Evolutionary conservation across 1,140 invertebrate genomes (phyloP).

Genomic region (Drepana arcuata): DNA sequence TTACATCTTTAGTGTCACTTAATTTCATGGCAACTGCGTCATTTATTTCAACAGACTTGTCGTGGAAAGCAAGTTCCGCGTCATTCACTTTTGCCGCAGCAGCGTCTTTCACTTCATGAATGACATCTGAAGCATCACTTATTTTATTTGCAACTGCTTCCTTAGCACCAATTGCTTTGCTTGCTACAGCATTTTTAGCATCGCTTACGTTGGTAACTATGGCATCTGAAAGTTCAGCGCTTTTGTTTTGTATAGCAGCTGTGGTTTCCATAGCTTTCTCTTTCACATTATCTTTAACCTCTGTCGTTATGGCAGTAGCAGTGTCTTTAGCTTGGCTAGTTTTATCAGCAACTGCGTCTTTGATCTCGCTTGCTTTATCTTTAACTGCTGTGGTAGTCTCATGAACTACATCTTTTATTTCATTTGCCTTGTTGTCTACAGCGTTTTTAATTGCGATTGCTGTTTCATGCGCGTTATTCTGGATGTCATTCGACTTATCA

Average conservation of each 20-base stretch:
- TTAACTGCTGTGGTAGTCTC: background rate
- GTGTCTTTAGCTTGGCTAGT: slow-evolving; percentile 4
- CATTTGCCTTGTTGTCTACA: slow-evolving; percentile 11
- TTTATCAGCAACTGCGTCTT: slow-evolving; percentile 7
- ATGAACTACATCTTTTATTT: slow-evolving; percentile 1
- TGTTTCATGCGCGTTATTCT: slow-evolving; percentile 14
- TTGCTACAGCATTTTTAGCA: slow-evolving; percentile 9
- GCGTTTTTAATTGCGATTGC: slow-evolving; percentile 13
- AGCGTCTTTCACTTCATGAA: slow-evolving; percentile 2
- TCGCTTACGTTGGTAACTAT: slow-evolving; percentile 8
- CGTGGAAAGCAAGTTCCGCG: background rate
- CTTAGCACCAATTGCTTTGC: slow-evolving; percentile 9
- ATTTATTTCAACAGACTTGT: slow-evolving; percentile 4
- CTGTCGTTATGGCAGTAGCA: slow-evolving; percentile 5
- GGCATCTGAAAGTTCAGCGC: background rate
- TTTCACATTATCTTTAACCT: slow-evolving; percentile 10
- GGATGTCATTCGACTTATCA: slow-evolving; percentile 11
- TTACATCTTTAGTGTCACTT: slow-evolving; percentile 5
- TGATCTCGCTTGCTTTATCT: slow-evolving; percentile 8
- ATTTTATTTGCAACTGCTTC: slow-evolving; percentile 15
- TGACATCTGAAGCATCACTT: slow-evolving; percentile 18
- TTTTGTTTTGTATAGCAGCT: slow-evolving; percentile 22
- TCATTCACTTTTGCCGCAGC: slow-evolving; percentile 1
- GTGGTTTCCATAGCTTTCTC: slow-evolving; percentile 21
- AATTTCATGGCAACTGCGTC: too few relatives aligned